These are phyloP conservation scores for Heliconius erato DNA, from an alignment of 2,888 invertebrate genomes.

Conservation along the genomic window DNA sequence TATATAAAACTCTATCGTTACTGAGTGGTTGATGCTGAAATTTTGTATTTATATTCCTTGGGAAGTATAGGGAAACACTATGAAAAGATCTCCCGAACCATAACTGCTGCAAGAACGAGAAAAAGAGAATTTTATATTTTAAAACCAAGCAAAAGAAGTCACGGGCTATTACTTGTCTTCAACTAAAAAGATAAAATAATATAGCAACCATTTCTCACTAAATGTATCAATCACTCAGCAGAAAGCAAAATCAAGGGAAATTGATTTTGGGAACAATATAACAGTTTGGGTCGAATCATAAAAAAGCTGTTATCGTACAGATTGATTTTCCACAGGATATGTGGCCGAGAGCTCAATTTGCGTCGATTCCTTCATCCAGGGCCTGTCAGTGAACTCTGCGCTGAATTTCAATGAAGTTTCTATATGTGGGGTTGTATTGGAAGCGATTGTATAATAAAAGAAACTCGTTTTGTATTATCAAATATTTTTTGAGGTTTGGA, in stretches of 20 bases:
- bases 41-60: too few species aligned
- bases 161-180: background rate
- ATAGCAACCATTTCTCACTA: background rate
- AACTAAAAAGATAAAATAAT: too few species aligned
- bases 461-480: background rate
- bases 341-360: constrained; percentile 70
- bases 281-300: constrained; percentile 44
- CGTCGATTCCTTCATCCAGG: constrained; percentile 78
- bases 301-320: constrained; percentile 63
- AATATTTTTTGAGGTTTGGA: background rate
- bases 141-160: too few species aligned
- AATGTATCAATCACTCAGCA: constrained; percentile 39
- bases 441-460: constrained; percentile 42
- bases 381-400: constrained; percentile 56
- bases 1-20: too few species aligned
- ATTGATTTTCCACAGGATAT: constrained; percentile 70
- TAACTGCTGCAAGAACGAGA: too few species aligned
- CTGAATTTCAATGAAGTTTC: constrained; percentile 66
- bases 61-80: too few species aligned
- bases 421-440: constrained; percentile 52
- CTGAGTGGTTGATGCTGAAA: too few species aligned
- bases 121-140: too few species aligned
- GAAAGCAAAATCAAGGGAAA: constrained; percentile 36
- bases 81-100: too few species aligned
- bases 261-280: constrained; percentile 47